Percentiles rank a stretch among this genome's conserved stretches.
Conservation (phyloP, 2,888 invertebrate genomes). For the Philopedon plagiatum region DNA sequence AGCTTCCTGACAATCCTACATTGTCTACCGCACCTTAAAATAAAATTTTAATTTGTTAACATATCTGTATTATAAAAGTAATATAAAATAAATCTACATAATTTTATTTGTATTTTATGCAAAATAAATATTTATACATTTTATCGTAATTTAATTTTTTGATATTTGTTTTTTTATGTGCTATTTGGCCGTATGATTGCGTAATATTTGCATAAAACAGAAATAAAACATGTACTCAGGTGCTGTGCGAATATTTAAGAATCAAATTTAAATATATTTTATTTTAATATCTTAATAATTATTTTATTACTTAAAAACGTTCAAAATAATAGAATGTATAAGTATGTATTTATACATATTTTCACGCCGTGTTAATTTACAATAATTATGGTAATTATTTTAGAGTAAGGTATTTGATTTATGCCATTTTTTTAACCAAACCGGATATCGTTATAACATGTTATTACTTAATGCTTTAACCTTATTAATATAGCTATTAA, state of each 20-base stretch:
- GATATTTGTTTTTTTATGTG: slow-evolving; percentile 12
- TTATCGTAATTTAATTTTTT: background rate
- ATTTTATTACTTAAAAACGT: background rate
- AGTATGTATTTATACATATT: too few species aligned
- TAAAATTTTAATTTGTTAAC: background rate
- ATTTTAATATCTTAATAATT: background rate
- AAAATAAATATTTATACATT: background rate
- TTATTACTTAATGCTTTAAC: too few species aligned
- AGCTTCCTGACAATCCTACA: too few species aligned
- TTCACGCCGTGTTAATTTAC: background rate
- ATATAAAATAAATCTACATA: background rate
- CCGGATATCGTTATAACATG: background rate
- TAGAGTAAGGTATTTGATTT: background rate
- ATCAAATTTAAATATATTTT: background rate
- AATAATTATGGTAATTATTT: background rate
- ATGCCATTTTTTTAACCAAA: background rate
- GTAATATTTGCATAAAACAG: slow-evolving; percentile 1
- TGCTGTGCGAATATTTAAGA: background rate
- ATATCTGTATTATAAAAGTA: background rate
- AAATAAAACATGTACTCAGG: background rate
- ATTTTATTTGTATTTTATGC: slow-evolving; percentile 1
- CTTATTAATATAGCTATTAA: too few species aligned
- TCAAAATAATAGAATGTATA: background rate
- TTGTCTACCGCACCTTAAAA: too few species aligned
- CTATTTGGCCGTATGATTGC: background rate